Evolutionary conservation across 1,140 invertebrate genomes (phyloP).

Genomic region (Solen grandis): DNA sequence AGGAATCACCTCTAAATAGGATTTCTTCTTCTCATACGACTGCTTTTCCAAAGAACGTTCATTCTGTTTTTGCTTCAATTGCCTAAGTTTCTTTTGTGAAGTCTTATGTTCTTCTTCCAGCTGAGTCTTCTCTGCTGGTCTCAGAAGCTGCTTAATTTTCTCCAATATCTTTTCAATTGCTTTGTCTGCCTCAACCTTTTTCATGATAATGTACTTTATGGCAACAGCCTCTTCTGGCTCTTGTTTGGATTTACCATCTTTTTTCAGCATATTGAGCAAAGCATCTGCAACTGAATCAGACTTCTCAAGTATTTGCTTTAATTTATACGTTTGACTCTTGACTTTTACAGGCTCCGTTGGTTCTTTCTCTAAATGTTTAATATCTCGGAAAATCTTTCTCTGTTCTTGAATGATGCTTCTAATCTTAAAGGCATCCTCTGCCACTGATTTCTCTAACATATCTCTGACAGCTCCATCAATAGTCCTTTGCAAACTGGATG

Average conservation of each 20-base stretch:
- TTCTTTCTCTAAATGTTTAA: background rate
- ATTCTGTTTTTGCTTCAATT: background rate
- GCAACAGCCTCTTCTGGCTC: constrained; percentile 11
- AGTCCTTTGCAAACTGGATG: background rate
- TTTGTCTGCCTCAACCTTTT: background rate
- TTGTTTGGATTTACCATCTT: background rate
- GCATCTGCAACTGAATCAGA: background rate
- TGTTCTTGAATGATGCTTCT: constrained; percentile 7
- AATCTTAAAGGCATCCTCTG: background rate
- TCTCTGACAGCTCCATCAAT: constrained; percentile 26
- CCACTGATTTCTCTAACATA: background rate
- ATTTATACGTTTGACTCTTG: background rate
- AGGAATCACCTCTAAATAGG: background rate
- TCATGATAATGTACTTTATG: constrained; percentile 15
- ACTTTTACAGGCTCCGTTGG: background rate
- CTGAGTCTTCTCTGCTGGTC: background rate
- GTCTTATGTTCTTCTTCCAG: background rate
- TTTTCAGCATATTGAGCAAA: background rate
- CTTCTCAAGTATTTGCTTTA: background rate
- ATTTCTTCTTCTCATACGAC: constrained; percentile 6
- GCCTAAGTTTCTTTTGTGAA: background rate
- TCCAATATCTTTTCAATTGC: background rate
- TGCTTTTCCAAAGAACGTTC: constrained; percentile 12
- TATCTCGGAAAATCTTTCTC: background rate
- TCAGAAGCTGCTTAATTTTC: constrained; percentile 9